Conservation (phyloP, 2,113 vertebrate species). For the Deroptyus accipitrinus region DNA sequence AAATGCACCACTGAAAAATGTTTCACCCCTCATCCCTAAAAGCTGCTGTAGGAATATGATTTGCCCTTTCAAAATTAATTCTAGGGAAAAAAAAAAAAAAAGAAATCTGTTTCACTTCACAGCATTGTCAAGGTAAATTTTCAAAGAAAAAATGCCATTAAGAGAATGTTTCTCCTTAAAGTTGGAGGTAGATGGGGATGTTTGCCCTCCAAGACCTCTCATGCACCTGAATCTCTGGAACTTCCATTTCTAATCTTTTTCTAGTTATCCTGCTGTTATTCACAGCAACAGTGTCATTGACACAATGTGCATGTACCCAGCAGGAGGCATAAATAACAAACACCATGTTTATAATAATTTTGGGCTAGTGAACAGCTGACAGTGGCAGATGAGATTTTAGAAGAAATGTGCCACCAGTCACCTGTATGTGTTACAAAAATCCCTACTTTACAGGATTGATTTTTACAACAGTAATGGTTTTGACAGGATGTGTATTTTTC, state of each 20-base stretch:
- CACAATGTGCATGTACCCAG: neutral
- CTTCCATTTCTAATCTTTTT: neutral
- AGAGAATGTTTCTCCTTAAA: neutral
- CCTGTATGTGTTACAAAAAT: neutral
- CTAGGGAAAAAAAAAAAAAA: neutral
- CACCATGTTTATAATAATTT: neutral
- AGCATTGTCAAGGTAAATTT: neutral
- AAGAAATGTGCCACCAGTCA: neutral
- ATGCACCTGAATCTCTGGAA: neutral
- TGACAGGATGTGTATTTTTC: neutral
- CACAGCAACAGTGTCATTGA: neutral
- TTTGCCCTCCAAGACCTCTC: neutral
- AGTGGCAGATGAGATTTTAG: neutral
- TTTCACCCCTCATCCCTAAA: neutral
- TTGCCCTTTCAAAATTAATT: neutral
- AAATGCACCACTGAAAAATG: neutral
- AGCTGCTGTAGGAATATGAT: neutral
- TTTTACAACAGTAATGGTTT: neutral
- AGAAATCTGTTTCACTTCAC: neutral
- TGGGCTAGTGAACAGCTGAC: neutral
- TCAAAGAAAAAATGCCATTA: neutral
- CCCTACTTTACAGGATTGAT: neutral
- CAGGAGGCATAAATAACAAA: neutral
- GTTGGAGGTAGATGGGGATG: neutral
- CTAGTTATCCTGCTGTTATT: neutral